Evolutionary conservation across 2,113 vertebrate genomes (phyloP), one percentile per base, ranked within the genome.

Genomic region (Bubo bubo): DNA sequence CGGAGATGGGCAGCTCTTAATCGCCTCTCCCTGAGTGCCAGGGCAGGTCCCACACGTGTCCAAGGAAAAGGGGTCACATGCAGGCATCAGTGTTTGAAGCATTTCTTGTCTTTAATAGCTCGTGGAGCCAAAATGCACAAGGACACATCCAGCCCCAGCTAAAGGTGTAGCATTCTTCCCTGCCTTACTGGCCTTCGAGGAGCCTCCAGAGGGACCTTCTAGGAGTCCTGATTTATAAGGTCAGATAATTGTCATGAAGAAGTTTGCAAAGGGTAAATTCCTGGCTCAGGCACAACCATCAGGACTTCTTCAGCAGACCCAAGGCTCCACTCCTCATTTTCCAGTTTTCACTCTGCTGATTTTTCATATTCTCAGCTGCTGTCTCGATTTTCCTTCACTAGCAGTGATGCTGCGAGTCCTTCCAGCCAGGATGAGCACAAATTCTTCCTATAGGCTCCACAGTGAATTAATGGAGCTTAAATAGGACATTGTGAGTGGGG

Each of bases 391-490:
- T 43, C 12, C 15, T 68, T 67, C 58, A 22, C 52, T 27, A 26
- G 5, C 43, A 43, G 24, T 10, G 41, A 83, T 64, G 63, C 45
- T 79, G 67, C 3, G 14, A 47, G 72, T 58, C 53, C 49, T 56
- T 56, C 47, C 75, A 92, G 67, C 27, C 49, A 19, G 55, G 49
- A 81, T 14, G 35, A 80, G 21, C 32, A 21, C 7, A 1, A 79
- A 83, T 70, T 83, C 68, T 95, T 94, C 88, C 73, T 87, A 60
- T 35, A 81, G 76, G 28, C 18, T 55, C 79, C 75, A 68, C 37
- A 88, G 81, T 41, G 90, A 95, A 79, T 91, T 86, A 94, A 43
- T 87, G 47, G 86, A 49, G 76, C 90, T 94, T 85, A 91, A 95
- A 86, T 0, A 74, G 60, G 79, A 84, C 81, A 64, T 11, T 79